These are phyloP conservation scores for Laticauda laticaudata DNA, from an alignment of 2,113 vertebrate genomes.

Conservation along the genomic window DNA sequence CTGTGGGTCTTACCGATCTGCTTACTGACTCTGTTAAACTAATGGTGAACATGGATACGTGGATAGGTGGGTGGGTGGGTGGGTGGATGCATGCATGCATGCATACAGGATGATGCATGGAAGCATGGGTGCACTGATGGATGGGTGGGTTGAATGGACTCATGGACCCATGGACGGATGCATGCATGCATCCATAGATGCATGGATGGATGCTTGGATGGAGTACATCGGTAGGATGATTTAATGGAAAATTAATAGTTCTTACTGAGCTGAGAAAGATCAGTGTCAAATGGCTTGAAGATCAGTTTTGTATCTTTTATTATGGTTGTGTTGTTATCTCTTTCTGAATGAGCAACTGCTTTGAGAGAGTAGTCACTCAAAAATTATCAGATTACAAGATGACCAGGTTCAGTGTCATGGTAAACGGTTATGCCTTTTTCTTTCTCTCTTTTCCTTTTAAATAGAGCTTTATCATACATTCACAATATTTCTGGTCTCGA, in stretches of 20 bases:
- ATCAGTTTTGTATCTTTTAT: slow-evolving; percentile 58
- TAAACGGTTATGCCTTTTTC: slow-evolving; percentile 38
- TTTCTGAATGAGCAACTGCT: slow-evolving; percentile 42
- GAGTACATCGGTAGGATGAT: not conserved
- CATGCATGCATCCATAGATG: too few species aligned
- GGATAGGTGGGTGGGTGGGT: not conserved
- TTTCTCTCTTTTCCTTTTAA: slow-evolving; percentile 35
- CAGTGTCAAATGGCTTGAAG: slow-evolving; percentile 48
- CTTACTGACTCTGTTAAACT: not conserved
- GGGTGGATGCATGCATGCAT: not conserved
- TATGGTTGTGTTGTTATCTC: slow-evolving; percentile 49
- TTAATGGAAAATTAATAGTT: slow-evolving; percentile 51
- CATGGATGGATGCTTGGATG: not conserved
- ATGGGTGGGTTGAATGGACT: too few species aligned
- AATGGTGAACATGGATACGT: not conserved
- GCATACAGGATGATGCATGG: too few species aligned
- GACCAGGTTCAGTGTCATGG: slow-evolving; percentile 34
- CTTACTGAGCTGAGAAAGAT: slow-evolving; percentile 29
- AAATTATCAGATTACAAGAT: slow-evolving; percentile 54
- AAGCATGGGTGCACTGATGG: too few species aligned
- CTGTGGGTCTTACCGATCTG: not conserved
- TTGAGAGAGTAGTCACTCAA: slow-evolving; percentile 50
- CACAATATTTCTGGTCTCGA: slow-evolving; percentile 35
- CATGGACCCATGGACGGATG: too few species aligned
- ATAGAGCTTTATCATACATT: slow-evolving; percentile 29